phyloP scores from a whole-genome alignment of 1,140 invertebrate genomes.

The Lasaia peninsularis region DNA sequence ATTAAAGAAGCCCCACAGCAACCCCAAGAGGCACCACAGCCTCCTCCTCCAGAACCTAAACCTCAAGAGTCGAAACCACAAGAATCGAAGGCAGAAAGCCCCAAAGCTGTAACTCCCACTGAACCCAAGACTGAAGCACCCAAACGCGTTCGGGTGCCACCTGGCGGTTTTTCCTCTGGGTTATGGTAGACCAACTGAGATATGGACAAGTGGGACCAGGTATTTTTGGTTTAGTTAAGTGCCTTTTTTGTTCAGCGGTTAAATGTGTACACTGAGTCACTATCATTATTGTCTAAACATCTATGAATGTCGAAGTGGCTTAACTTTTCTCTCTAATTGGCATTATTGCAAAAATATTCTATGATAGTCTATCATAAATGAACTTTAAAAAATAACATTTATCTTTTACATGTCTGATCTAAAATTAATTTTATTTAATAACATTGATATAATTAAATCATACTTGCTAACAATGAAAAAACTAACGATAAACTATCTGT shows the following conservation, averaged over 20 bases:
- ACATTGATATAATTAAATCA: too few relatives aligned
- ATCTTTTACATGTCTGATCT: too few relatives aligned
- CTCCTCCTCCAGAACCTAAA: conserved; percentile 14
- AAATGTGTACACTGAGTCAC: conserved; percentile 9
- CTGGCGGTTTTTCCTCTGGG: conserved; percentile 78
- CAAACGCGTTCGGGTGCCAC: conserved; percentile 75
- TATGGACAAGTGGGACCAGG: conserved; percentile 42
- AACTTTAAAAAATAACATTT: too few relatives aligned
- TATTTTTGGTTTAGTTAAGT: conserved; percentile 11
- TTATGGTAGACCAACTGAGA: conserved; percentile 69
- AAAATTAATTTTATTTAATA: too few relatives aligned
- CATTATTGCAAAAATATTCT: too few relatives aligned
- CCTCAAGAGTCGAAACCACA: conserved; percentile 15
- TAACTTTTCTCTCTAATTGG: too few relatives aligned
- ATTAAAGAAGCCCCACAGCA: conserved; percentile 23
- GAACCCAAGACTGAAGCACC: conserved; percentile 42
- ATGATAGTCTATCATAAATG: too few relatives aligned
- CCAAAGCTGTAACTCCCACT: conserved; percentile 33
- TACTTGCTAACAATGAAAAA: too few relatives aligned
- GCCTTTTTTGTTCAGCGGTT: conserved; percentile 14
- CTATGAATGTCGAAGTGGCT: too few relatives aligned
- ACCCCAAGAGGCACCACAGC: background rate
- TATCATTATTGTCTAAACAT: too few relatives aligned
- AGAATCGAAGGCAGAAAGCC: conserved; percentile 26
- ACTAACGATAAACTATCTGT: too few relatives aligned